These are phyloP conservation scores for Temnopleurus reevesii DNA, from an alignment of 53 echinoderm and acorn worm species.

Conservation along the genomic window DNA sequence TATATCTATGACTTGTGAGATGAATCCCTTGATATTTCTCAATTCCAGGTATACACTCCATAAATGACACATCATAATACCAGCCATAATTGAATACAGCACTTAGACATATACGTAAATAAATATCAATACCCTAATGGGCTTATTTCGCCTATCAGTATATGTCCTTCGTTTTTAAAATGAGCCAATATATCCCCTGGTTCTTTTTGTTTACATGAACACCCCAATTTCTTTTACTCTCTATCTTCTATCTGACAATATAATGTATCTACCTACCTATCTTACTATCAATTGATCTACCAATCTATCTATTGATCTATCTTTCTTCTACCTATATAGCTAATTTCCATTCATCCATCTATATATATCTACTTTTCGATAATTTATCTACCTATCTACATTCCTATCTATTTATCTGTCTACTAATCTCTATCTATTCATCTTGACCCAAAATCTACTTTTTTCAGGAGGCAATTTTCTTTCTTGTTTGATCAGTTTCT, in stretches of 20 bases:
- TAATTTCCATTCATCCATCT: not conserved
- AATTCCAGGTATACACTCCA: not conserved
- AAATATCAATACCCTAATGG: conserved; percentile 14
- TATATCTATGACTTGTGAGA: not conserved
- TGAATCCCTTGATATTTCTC: not conserved
- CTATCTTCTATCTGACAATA: no score
- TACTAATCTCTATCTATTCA: not conserved
- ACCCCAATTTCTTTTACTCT: not conserved
- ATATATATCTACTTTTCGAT: no score
- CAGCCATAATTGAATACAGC: not conserved
- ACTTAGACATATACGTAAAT: conserved; percentile 18
- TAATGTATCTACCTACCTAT: no score
- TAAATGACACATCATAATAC: conserved; percentile 2
- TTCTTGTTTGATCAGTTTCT: no score
- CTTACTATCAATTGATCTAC: no score
- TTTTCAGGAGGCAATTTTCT: no score
- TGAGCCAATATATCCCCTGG: no score
- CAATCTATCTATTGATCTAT: not conserved
- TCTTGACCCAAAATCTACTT: no score
- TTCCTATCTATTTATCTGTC: not conserved
- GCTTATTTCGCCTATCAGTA: not conserved
- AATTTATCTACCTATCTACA: no score
- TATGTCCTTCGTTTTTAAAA: not conserved
- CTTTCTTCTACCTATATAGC: not conserved
- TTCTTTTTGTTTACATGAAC: not conserved